Percentiles rank a stretch among this genome's conserved stretches.
These are phyloP conservation scores for Myotis findleyi DNA, from an alignment of 2,797 vertebrate species.

Conservation along the genomic window DNA sequence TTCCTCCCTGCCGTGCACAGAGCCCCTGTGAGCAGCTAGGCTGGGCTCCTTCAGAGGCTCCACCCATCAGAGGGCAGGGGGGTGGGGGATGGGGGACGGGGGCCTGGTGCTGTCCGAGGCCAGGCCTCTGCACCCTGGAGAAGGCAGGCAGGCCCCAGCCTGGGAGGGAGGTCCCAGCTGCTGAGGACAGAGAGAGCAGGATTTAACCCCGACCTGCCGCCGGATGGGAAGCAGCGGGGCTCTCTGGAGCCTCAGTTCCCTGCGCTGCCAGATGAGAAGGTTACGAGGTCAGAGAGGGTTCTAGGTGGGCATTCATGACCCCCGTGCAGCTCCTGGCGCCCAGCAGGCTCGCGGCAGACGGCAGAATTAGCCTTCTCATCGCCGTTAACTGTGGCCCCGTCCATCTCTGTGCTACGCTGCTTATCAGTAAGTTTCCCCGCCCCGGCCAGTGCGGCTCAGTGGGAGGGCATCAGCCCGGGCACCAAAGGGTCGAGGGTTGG, in stretches of 20 bases:
- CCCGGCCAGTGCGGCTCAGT: no score
- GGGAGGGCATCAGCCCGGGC: no score
- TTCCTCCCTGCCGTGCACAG: not conserved
- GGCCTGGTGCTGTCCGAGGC: not conserved
- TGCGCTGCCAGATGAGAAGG: not conserved
- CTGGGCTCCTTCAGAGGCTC: not conserved
- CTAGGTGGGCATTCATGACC: fast-evolving
- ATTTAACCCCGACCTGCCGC: not conserved
- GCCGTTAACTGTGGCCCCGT: no score
- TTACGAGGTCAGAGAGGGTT: fast-evolving
- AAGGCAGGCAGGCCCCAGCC: not conserved
- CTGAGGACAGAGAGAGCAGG: not conserved
- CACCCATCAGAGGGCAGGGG: fast-evolving
- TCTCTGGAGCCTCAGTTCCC: not conserved
- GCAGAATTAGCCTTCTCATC: no score
- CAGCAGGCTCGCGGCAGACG: not conserved
- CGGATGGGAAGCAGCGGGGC: not conserved
- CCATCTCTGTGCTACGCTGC: not conserved
- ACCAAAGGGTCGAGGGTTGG: no score
- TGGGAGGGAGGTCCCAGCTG: fast-evolving
- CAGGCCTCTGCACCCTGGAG: not conserved
- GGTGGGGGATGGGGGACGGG: no score
- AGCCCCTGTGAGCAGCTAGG: not conserved
- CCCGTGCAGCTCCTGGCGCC: not conserved
- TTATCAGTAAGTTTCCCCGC: no score